A percentile compares a stretch with the other conserved stretches of the same genome.
These are phyloP conservation scores for Botia kubotai DNA, from an alignment of 2,797 vertebrate species.

Conservation along the genomic window DNA sequence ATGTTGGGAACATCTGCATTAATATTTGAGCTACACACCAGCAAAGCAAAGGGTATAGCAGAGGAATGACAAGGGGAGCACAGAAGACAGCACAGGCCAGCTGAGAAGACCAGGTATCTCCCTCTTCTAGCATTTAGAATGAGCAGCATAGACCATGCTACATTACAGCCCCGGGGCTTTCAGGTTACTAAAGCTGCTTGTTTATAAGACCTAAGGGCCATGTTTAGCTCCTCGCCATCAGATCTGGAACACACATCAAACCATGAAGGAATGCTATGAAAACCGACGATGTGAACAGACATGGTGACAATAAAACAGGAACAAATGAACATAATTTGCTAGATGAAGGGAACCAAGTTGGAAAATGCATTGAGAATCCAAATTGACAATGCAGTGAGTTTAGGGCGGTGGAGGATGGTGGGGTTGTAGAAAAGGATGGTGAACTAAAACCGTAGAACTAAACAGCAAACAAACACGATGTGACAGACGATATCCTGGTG, in stretches of 20 bases:
- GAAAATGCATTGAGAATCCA: constrained; percentile 66
- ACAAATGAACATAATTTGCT: constrained; percentile 58
- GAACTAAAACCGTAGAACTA: constrained; percentile 48
- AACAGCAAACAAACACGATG: constrained; percentile 64
- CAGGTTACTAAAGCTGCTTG: constrained; percentile 1
- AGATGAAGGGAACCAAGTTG: constrained; percentile 60
- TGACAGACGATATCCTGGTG: constrained; percentile 68
- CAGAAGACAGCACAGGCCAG: constrained; percentile 79
- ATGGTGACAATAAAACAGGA: constrained; percentile 37
- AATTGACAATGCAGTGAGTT: constrained; percentile 63
- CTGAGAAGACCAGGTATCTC: constrained; percentile 79
- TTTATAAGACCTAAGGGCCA: constrained; percentile 70
- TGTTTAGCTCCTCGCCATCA: constrained; percentile 71
- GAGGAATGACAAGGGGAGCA: constrained; percentile 77
- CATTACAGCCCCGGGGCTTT: constrained; percentile 3
- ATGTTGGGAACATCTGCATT: constrained; percentile 40
- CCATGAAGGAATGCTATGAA: constrained; percentile 79
- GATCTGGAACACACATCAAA: constrained; percentile 79
- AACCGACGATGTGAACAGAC: constrained; percentile 62
- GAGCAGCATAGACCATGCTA: constrained; percentile 70
- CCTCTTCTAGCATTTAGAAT: constrained; percentile 65
- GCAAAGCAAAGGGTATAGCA: constrained; percentile 77
- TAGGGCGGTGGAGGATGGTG: constrained; percentile 57
- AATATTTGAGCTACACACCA: constrained; percentile 59
- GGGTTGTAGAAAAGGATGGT: constrained; percentile 64